Evolutionary conservation across 2,888 invertebrate species (phyloP), one percentile per base, ranked within the genome.

Genomic region (Tribolium freemani): DNA sequence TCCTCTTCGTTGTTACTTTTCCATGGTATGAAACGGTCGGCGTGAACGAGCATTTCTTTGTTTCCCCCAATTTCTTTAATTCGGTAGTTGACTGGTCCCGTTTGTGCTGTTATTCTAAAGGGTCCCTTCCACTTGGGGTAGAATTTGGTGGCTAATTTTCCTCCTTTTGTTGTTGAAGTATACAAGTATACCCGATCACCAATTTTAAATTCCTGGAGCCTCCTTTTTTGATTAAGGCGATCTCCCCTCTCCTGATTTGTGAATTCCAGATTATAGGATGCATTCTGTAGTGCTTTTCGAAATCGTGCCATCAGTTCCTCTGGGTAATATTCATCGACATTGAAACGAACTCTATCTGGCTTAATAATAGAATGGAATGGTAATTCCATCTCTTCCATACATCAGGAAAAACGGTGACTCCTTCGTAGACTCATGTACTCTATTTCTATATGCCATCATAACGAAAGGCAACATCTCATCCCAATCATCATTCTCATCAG

Each of bases 301-400:
- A 51, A 10, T 11, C 71, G 45, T 16, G 61, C 53, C 6, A 72
- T 31, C 5, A 72, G 10, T 60, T 74, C 74, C 0, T 70, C 44
- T 0, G 58, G 75, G 56, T 78, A 78, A 72, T 79, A 76, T 0
- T 72, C 70, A 21, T 56, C 73, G 5, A 56, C 13, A 31, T 76
- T 76, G 21, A 77, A 78, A 5, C 64, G 57, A 1, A 72, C 63
- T 21, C 21, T 21, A 21, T 21, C 21, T 3, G 21, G 21, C 3
- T 21, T 21, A 3, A 21, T 2, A 3, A 21, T 21, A 21, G 21
- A 21, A 3, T 21, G 21, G 3, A 21, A 21, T 21, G 21, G 21
- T 21, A 21, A 3, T 21, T 21, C 21, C 21, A 21, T 21, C 21
- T 3, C 21, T 2, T 21, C 21, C 21, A 21, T 21, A 21, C 21